A percentile compares a stretch with the other conserved stretches of the same genome.
Conservation (phyloP, 2,797 vertebrate species). For the Pampus argenteus region DNA sequence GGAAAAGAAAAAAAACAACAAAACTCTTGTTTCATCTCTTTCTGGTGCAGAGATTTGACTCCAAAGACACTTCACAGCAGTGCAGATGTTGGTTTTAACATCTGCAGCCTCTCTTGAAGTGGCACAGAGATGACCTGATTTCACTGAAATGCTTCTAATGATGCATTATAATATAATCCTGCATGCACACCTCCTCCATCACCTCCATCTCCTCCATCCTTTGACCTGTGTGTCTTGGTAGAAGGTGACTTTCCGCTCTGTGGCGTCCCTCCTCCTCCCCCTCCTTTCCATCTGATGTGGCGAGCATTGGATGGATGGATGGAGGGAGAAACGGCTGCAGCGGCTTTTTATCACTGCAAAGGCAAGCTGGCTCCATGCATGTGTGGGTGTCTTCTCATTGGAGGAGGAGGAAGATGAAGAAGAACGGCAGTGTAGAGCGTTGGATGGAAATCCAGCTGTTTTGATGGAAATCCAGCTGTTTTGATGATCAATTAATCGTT, state of each 20-base stretch:
- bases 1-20: too few relatives aligned
- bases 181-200: neutral
- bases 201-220: slow-evolving; percentile 7
- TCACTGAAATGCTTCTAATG: slow-evolving; percentile 1
- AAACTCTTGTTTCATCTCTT: neutral
- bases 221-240: slow-evolving; percentile 36
- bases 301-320: slow-evolving; percentile 41
- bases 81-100: neutral
- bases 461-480: too few relatives aligned
- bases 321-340: slow-evolving; percentile 47
- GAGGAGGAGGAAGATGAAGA: neutral
- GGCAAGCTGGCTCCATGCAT: slow-evolving; percentile 18
- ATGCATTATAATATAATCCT: neutral
- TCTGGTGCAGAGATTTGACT: neutral
- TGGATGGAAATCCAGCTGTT: too few relatives aligned
- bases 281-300: slow-evolving; percentile 7
- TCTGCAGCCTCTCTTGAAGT: neutral
- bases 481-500: too few relatives aligned
- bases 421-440: too few relatives aligned
- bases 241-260: slow-evolving; percentile 58
- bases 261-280: slow-evolving; percentile 21
- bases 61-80: slow-evolving; percentile 35
- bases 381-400: slow-evolving; percentile 43
- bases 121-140: neutral
- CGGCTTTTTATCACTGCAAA: slow-evolving; percentile 48